Evolutionary conservation across 2,797 vertebrate species (phyloP).

Genomic region (Staurois parvus): DNA sequence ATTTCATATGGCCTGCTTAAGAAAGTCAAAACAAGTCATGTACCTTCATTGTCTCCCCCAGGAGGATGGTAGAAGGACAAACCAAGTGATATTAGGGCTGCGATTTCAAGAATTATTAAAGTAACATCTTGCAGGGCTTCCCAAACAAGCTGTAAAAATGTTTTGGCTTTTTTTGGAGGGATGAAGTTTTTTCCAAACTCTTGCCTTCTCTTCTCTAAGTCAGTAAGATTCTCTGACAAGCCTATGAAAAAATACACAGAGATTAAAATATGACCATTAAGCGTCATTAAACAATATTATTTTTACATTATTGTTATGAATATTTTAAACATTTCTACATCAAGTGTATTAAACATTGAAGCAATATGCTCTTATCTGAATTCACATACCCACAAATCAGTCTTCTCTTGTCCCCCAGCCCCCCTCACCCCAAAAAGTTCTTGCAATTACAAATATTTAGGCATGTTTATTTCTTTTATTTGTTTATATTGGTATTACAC

Average conservation of each 20-base stretch:
- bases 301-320: too few relatives aligned
- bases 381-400: too few relatives aligned
- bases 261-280: too few relatives aligned
- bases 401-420: too few relatives aligned
- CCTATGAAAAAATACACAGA: slow-evolving; percentile 73
- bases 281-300: too few relatives aligned
- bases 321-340: too few relatives aligned
- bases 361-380: too few relatives aligned
- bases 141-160: slow-evolving; percentile 96
- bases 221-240: slow-evolving; percentile 89
- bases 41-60: slow-evolving; percentile 84
- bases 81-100: slow-evolving; percentile 94
- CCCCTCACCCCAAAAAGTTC: too few relatives aligned
- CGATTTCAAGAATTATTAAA: slow-evolving; percentile 95
- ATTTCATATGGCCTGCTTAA: neutral
- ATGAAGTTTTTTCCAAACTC: slow-evolving; percentile 91
- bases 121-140: slow-evolving; percentile 97
- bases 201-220: slow-evolving; percentile 90
- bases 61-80: slow-evolving; percentile 94
- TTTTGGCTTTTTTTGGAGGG: slow-evolving; percentile 94
- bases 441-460: too few relatives aligned
- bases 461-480: too few relatives aligned
- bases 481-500: too few relatives aligned
- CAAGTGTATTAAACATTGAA: too few relatives aligned
- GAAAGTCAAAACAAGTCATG: slow-evolving; percentile 64